Evolutionary conservation across 2,797 vertebrate genomes (phyloP), one percentile per base, ranked within the genome.

Genomic region (Taenioides sp.): DNA sequence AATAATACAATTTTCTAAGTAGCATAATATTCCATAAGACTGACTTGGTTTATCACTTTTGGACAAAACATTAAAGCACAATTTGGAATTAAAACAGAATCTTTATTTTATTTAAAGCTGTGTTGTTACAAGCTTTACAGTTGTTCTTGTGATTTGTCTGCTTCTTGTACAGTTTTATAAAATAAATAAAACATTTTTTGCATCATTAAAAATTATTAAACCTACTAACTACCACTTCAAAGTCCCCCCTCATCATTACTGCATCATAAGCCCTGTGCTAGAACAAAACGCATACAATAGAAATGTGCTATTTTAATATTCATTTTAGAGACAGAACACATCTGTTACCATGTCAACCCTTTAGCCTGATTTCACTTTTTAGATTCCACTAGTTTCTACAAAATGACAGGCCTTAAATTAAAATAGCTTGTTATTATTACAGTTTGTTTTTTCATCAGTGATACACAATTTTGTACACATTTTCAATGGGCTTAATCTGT

Each of bases 1-100:
- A 37, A 37, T 37, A 16, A 47, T 47, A 16, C 1, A 2, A 16
- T 47, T 47, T 47, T 16, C 43, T 43, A 14, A 40, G 11, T 1
- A 47, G 14, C 43, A 16, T 47, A 14, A 47, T 47, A 11, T 40
- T 40, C 9, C 37, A 10, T 10, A 40, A 47, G 43, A 47, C 5
- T 47, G 16, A 47, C 43, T 1, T 47, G 34, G 34, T 47, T 47
- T 47, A 16, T 47, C 43, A 16, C 43, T 50, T 50, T 12, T 54
- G 5, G 4, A 71, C 78, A 82, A 71, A 60, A 62, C 52, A 69
- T 69, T 64, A 59, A 28, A 77, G 69, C 81, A 74, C 76, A 71
- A 67, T 55, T 72, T 77, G 71, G 69, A 74, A 65, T 74, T 77
- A 79, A 77, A 47, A 17, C 18, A 31, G 28, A 65, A 65, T 73